A percentile compares a stretch with the other conserved stretches of the same genome.
Evolutionary conservation across 1,140 invertebrate species (phyloP).

Genomic region (Anoplolepis gracilipes): DNA sequence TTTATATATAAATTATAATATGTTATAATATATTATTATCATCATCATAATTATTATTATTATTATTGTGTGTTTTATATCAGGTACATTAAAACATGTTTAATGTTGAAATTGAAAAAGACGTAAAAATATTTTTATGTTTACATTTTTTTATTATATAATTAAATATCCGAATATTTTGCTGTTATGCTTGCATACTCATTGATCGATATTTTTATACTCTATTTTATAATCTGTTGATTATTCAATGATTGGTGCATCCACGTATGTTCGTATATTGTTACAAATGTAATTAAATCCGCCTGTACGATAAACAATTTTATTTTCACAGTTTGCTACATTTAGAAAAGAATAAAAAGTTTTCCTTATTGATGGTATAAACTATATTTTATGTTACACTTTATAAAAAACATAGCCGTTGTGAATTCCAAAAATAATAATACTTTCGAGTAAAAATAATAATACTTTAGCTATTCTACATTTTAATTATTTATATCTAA

Average conservation of each 20-base stretch:
- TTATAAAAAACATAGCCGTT: too few relatives aligned
- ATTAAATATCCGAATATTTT: not conserved
- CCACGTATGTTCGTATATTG: not conserved
- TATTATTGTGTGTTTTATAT: too few relatives aligned
- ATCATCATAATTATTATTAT: too few relatives aligned
- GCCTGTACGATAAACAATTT: not conserved
- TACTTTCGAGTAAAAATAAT: not conserved
- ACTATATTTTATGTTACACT: not conserved
- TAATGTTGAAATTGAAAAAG: not conserved
- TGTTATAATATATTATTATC: too few relatives aligned
- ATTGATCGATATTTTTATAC: slow-evolving; percentile 11
- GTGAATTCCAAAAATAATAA: not conserved
- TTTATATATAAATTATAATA: not conserved
- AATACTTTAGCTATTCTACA: not conserved
- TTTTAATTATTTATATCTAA: not conserved
- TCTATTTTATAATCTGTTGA: not conserved
- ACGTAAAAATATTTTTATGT: not conserved
- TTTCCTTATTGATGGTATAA: not conserved
- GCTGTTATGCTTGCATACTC: not conserved
- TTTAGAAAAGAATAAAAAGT: not conserved
- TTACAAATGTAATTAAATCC: not conserved
- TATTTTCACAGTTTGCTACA: not conserved
- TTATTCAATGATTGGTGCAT: not conserved
- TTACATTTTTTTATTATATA: not conserved
- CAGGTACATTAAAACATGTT: not conserved